Percentiles rank a stretch among this genome's conserved stretches.
phyloP scores from a whole-genome alignment of 2,888 invertebrate genomes.

The Stenichneumon culpator region DNA sequence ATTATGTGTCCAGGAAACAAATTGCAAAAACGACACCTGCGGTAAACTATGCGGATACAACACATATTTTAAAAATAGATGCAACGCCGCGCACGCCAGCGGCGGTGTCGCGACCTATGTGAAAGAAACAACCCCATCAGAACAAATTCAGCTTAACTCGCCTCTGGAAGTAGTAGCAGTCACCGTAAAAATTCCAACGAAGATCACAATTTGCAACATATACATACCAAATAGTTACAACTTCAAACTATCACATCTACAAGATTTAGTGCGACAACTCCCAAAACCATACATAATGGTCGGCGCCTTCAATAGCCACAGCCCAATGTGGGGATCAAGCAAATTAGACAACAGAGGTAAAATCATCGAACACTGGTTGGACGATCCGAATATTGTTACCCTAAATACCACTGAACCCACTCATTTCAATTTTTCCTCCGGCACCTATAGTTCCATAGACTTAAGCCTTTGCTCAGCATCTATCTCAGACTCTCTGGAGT shows the following conservation, averaged over 20 bases:
- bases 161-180: constrained; percentile 63
- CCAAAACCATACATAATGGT: constrained; percentile 70
- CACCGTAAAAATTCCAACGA: constrained; percentile 27
- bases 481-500: neutral
- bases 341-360: constrained; percentile 9
- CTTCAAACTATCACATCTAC: constrained; percentile 47
- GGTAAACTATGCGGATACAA: constrained; percentile 49
- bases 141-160: constrained; percentile 44
- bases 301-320: constrained; percentile 73
- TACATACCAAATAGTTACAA: constrained; percentile 63
- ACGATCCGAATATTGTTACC: constrained; percentile 53
- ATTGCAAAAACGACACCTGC: constrained; percentile 32
- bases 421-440: constrained; percentile 50
- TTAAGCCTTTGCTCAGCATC: constrained; percentile 12
- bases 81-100: constrained; percentile 28
- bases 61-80: constrained; percentile 51
- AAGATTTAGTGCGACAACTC: constrained; percentile 64
- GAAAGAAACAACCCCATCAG: constrained; percentile 14
- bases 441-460: constrained; percentile 47
- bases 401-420: constrained; percentile 58
- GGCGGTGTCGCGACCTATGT: constrained; percentile 56
- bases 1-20: constrained; percentile 32
- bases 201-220: constrained; percentile 63
- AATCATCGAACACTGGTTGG: constrained; percentile 25
- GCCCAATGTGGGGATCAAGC: constrained; percentile 63